Base-by-base conservation (phyloP, 1,140 invertebrate genomes). In the Heliconius melpomene region DNA sequence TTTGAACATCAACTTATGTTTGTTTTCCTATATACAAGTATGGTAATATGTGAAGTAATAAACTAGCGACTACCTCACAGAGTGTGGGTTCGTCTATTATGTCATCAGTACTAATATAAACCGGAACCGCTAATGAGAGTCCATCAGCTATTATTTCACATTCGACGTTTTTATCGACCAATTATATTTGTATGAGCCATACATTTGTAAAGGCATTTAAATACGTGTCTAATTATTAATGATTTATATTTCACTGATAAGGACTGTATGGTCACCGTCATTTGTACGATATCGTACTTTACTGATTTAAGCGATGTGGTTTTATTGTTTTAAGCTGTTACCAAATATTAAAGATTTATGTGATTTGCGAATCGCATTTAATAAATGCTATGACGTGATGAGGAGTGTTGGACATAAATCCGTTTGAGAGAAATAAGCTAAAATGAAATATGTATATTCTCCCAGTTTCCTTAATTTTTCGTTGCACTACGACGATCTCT, bases 131-230 rank as follows among this genome's bases (percentile, higher is more conserved):
- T 77, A 70, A 70, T 70, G 60, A 46, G 36, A 16, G 46, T 60
- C 66, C 38, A 78, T 83, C 81, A 73, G 40, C 72, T 77, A 82
- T 80, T 83, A 83, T 83, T 85, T 73, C 40, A n/a, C 29, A 52
- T 83, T 79, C 66, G 82, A 83, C 82, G 54, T 73, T 85, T 85
- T 85, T 83, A 85, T 85, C 75, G 70, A 54, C 78, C 81, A 84
- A 84, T 85, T 82, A 85, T 80, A 80, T 78, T 70, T 52, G 57
- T 78, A 74, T 76, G n/a, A 16, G 60, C 60, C 60, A 16, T 76
- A 71, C 70, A 66, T 66, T 75, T 40, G 29, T 72, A 77, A 79
- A 83, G 70, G 36, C 32, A 75, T 82, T 82, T 75, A 26, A 78
- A 74, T 78, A 57, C 80, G 38, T 40, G 29, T 79, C 77, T 72